Conservation (phyloP, 1,140 invertebrate genomes). For the Orchestia grillus region DNA sequence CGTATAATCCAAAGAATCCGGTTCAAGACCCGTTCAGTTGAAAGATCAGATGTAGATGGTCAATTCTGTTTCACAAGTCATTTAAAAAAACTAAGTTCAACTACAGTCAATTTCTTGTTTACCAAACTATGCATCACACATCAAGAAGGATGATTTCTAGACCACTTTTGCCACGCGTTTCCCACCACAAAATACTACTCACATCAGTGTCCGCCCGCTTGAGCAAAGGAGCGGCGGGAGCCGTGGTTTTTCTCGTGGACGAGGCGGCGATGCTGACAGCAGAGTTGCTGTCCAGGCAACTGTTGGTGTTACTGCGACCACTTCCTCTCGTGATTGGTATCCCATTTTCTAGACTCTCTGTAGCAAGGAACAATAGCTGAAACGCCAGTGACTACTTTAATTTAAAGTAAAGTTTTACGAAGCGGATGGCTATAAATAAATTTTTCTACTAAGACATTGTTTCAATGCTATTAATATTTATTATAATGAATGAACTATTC, state of each 20-base stretch:
- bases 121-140: background rate
- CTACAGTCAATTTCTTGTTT: background rate
- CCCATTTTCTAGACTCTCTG: conserved; percentile 66
- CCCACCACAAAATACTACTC: background rate
- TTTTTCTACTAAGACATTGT: too few species aligned
- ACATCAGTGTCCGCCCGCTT: conserved; percentile 66
- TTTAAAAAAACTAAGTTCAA: background rate
- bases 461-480: too few species aligned
- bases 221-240: conserved; percentile 57
- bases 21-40: background rate
- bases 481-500: too few species aligned
- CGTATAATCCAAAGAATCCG: background rate
- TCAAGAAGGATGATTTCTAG: too few species aligned
- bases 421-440: too few species aligned
- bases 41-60: background rate
- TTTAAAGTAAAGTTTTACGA: too few species aligned
- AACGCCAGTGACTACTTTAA: background rate
- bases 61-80: background rate
- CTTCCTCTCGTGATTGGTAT: conserved; percentile 61
- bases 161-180: background rate
- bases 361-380: background rate
- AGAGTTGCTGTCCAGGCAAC: conserved; percentile 61
- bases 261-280: conserved; percentile 51
- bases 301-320: conserved; percentile 60
- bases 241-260: background rate